These are phyloP conservation scores for Larimichthys polyactis DNA, from an alignment of 2,113 vertebrate genomes.

Conservation along the genomic window DNA sequence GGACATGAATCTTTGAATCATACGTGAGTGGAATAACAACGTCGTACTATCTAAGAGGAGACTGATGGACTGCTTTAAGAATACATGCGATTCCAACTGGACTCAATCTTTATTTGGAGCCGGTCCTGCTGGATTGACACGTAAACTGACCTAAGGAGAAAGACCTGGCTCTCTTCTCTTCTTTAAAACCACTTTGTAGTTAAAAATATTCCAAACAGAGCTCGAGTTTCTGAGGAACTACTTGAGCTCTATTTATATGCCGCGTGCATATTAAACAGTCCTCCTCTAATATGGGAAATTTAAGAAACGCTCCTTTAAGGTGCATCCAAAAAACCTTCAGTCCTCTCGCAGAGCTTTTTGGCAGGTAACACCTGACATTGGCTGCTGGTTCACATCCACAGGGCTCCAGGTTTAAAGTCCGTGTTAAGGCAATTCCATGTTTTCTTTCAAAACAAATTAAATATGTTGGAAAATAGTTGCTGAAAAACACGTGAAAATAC, in stretches of 20 bases:
- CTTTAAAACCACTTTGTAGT: not conserved
- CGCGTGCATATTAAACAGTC: constrained; percentile 19
- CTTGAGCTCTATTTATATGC: constrained; percentile 22
- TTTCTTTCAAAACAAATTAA: too few relatives aligned
- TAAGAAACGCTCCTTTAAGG: constrained; percentile 11
- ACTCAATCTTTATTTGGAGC: constrained; percentile 45
- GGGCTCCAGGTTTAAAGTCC: not conserved
- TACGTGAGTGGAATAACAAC: constrained; percentile 58
- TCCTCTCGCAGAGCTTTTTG: constrained; percentile 23
- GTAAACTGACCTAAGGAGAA: constrained; percentile 7
- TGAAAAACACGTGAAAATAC: too few relatives aligned
- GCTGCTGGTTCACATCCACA: constrained; percentile 15
- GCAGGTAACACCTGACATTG: constrained; percentile 21
- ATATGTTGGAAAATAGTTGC: too few relatives aligned
- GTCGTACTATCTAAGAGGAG: constrained; percentile 10
- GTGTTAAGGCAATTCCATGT: too few relatives aligned
- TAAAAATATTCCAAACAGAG: not conserved
- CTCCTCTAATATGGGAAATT: not conserved
- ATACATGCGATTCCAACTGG: constrained; percentile 50
- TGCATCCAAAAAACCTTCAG: not conserved
- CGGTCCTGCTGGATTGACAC: constrained; percentile 30
- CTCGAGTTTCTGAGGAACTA: not conserved
- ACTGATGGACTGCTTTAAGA: constrained; percentile 58
- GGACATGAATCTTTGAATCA: constrained; percentile 49
- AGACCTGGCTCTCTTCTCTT: not conserved